These are phyloP conservation scores for Caloenas nicobarica DNA, from an alignment of 2,113 vertebrate genomes.

Conservation along the genomic window DNA sequence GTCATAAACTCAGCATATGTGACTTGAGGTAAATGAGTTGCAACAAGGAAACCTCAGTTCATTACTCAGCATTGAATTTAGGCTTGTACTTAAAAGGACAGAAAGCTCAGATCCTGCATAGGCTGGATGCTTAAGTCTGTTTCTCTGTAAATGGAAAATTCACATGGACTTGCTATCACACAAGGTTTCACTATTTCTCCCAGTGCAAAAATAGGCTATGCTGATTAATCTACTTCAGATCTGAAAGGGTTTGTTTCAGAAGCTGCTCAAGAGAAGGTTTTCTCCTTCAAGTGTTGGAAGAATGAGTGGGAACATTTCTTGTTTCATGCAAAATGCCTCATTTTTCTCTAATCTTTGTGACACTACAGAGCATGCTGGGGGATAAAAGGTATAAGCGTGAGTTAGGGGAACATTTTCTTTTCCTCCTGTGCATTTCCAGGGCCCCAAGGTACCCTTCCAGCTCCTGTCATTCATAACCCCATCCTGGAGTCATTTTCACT, in stretches of 20 bases:
- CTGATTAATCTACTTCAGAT: background rate
- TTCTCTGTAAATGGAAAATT: background rate
- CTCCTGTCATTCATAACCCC: background rate
- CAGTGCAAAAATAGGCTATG: background rate
- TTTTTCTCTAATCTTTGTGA: background rate
- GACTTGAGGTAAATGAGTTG: background rate
- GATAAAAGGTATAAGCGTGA: background rate
- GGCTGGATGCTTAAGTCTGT: background rate
- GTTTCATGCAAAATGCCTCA: background rate
- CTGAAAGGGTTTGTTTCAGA: background rate
- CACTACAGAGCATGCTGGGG: background rate
- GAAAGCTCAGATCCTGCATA: background rate
- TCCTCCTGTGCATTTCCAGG: background rate
- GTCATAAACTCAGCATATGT: background rate
- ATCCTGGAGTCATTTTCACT: background rate
- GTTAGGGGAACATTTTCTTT: background rate
- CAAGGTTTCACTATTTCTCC: background rate
- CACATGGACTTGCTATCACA: background rate
- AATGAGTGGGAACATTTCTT: background rate
- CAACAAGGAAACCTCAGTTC: background rate
- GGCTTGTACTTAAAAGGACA: background rate
- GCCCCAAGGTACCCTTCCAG: background rate
- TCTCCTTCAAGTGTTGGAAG: background rate
- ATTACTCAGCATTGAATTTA: background rate
- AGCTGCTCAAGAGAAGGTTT: background rate